Percentiles rank a stretch among this genome's conserved stretches.
Conservation (phyloP, 2,797 vertebrate genomes). For the Phrynocephalus vlangalii region DNA sequence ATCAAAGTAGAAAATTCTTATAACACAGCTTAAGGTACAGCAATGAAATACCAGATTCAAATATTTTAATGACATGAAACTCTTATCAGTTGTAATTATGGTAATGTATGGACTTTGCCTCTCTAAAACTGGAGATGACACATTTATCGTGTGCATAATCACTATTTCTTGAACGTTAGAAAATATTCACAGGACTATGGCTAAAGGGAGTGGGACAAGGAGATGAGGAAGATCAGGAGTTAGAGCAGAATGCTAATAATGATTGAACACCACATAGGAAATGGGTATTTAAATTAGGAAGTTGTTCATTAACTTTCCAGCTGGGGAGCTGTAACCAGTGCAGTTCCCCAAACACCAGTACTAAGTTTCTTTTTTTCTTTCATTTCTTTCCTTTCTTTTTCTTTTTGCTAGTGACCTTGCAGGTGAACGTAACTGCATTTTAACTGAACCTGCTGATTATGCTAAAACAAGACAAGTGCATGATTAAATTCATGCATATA, state of each 20-base stretch:
- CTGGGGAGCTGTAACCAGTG: background rate
- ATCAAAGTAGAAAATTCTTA: background rate
- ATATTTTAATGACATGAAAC: background rate
- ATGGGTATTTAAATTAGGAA: slow-evolving; percentile 26
- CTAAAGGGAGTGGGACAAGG: slow-evolving; percentile 24
- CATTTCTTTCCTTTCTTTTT: no score
- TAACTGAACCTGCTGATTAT: slow-evolving; percentile 2
- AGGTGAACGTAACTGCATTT: background rate
- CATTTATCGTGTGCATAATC: background rate
- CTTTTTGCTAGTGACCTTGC: slow-evolving; percentile 8
- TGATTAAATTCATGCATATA: background rate
- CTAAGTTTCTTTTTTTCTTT: background rate
- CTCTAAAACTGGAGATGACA: background rate
- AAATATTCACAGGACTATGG: background rate
- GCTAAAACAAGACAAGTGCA: background rate
- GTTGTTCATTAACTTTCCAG: slow-evolving; percentile 10
- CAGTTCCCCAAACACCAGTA: background rate
- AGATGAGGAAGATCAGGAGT: background rate
- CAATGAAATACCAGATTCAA: background rate
- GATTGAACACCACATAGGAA: background rate
- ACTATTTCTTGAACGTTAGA: background rate
- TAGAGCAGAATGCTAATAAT: slow-evolving; percentile 1
- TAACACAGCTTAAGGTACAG: background rate
- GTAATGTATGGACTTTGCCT: background rate
- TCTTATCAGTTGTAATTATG: background rate